phyloP scores from a whole-genome alignment of 2,113 vertebrate genomes.

The Ursus arctos region DNA sequence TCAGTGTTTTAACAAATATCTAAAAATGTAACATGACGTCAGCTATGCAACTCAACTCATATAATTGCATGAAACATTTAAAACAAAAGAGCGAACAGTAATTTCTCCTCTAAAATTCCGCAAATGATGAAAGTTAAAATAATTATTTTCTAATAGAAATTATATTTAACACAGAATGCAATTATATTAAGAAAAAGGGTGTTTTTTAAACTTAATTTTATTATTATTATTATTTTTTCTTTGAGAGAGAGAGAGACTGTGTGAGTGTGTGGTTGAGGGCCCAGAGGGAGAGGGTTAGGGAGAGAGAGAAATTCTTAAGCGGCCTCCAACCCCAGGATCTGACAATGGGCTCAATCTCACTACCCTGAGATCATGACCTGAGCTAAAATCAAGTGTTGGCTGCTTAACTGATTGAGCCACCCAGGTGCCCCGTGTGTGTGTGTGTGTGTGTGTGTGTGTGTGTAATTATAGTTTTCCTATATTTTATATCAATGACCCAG shows the following conservation, averaged over 20 bases:
- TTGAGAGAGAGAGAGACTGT: background rate
- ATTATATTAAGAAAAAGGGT: background rate
- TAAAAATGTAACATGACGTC: background rate
- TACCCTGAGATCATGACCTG: background rate
- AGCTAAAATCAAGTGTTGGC: background rate
- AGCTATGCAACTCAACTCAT: background rate
- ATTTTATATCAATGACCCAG: background rate
- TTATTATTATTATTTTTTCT: background rate
- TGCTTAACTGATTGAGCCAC: background rate
- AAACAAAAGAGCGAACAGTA: background rate
- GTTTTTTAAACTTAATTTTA: background rate
- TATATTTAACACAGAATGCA: background rate
- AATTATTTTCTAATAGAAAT: background rate
- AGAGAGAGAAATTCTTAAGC: background rate
- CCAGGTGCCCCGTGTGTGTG: background rate
- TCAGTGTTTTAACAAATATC: slow-evolving; percentile 28
- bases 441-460: too few relatives aligned
- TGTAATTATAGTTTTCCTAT: background rate
- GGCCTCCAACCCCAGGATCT: background rate
- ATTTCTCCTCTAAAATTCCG: background rate
- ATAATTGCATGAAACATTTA: background rate
- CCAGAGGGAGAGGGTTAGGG: background rate
- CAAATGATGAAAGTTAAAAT: background rate
- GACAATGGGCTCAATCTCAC: background rate
- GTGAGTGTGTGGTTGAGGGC: background rate